Evolutionary conservation across 1,140 invertebrate genomes (phyloP).

Genomic region (Ooceraea biroi): DNA sequence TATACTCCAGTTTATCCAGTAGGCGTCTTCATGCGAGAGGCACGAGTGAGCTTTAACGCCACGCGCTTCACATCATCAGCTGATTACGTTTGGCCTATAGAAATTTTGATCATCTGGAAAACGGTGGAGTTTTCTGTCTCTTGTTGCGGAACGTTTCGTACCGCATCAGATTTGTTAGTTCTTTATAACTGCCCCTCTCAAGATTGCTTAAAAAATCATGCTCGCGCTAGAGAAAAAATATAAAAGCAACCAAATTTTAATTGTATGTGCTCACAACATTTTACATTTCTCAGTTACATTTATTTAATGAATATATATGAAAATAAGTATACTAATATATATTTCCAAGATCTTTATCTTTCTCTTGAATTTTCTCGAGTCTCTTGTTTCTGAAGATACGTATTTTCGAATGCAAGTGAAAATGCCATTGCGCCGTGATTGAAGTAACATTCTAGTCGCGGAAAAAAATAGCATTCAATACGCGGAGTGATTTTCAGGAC

Average conservation of each 20-base stretch:
- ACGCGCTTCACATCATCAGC: not conserved
- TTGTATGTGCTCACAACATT: too few species aligned
- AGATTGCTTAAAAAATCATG: too few species aligned
- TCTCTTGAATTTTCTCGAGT: not conserved
- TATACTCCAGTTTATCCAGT: conserved; percentile 45
- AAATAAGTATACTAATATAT: not conserved
- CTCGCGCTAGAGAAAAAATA: too few species aligned
- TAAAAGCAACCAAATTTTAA: too few species aligned
- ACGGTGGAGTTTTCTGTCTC: not conserved
- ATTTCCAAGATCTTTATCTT: not conserved
- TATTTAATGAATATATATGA: not conserved
- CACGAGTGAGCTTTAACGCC: not conserved
- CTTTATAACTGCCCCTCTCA: too few species aligned
- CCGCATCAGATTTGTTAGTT: not conserved
- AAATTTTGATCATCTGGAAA: not conserved
- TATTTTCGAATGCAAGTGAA: not conserved
- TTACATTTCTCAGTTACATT: not conserved
- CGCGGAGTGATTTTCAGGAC: not conserved
- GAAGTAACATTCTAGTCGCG: conserved; percentile 3
- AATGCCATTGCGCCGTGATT: not conserved
- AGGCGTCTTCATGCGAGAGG: not conserved
- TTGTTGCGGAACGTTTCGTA: not conserved
- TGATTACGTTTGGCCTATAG: not conserved
- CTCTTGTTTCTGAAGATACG: not conserved
- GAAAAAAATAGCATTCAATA: conserved; percentile 2